phyloP scores from a whole-genome alignment of 1,140 invertebrate genomes.

The Cydia strobilella region DNA sequence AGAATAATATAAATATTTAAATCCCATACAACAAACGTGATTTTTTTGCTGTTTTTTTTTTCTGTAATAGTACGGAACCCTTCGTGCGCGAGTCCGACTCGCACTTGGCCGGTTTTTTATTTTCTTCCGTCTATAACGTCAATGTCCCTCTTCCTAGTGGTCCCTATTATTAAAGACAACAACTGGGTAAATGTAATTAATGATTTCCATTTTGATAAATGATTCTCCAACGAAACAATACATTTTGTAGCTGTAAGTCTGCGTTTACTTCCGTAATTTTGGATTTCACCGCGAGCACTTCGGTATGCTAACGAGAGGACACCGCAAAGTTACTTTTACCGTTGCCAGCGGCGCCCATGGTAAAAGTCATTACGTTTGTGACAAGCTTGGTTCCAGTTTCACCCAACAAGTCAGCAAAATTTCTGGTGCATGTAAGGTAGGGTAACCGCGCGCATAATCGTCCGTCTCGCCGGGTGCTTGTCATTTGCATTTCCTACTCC shows the following conservation, averaged over 20 bases:
- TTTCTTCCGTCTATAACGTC: no score
- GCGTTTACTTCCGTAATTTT: neutral
- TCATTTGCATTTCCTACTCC: neutral
- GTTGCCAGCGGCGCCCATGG: neutral
- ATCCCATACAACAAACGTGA: no score
- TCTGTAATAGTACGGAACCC: no score
- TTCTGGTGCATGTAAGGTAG: slow-evolving; percentile 24
- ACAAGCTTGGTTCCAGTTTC: neutral
- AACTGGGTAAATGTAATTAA: no score
- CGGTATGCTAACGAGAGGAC: neutral
- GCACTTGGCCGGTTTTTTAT: no score
- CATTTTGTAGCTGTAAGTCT: neutral
- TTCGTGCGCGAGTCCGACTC: no score
- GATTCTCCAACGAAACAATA: neutral
- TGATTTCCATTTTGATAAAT: no score
- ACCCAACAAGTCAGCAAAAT: neutral
- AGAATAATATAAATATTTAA: no score
- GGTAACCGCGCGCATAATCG: slow-evolving; percentile 18
- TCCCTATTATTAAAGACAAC: no score
- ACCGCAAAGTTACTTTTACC: slow-evolving; percentile 10
- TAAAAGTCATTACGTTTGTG: neutral
- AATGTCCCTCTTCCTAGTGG: no score
- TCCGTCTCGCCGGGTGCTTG: neutral
- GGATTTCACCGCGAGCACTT: neutral
- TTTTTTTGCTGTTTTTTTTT: no score